A percentile compares a stretch with the other conserved stretches of the same genome.
These are phyloP conservation scores for Spea multiplicata DNA, from an alignment of 2,113 vertebrate genomes.

Conservation along the genomic window DNA sequence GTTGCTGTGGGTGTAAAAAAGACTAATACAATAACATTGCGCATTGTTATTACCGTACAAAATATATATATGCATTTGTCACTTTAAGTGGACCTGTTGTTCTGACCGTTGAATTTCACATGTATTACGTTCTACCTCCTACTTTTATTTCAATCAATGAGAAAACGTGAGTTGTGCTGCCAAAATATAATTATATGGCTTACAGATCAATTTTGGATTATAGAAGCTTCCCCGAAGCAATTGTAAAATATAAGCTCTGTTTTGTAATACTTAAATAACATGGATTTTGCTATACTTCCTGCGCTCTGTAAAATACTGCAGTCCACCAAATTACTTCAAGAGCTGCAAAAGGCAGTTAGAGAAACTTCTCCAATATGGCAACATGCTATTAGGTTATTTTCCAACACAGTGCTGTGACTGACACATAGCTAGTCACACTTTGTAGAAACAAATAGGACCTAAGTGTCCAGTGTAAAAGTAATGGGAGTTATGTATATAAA, in stretches of 20 bases:
- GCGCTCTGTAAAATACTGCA: neutral
- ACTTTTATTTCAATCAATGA: conserved; percentile 22
- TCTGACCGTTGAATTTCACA: neutral
- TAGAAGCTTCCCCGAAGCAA: conserved; percentile 9
- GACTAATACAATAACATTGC: neutral
- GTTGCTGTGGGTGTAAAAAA: neutral
- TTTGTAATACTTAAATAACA: neutral
- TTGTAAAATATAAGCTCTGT: neutral
- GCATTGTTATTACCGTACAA: neutral
- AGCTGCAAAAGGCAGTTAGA: neutral
- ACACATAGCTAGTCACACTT: too few species aligned
- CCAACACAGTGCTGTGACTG: too few species aligned
- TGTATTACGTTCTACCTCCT: neutral
- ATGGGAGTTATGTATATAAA: too few species aligned
- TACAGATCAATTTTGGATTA: conserved; percentile 31
- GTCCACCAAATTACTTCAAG: neutral
- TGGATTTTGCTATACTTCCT: neutral
- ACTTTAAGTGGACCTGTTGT: neutral
- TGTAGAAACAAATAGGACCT: too few species aligned
- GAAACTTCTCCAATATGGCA: neutral
- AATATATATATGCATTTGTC: neutral
- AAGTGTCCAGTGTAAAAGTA: too few species aligned
- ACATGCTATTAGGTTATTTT: neutral
- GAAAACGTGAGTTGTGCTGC: conserved; percentile 22
- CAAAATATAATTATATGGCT: conserved; percentile 26